Evolutionary conservation across 2,113 vertebrate species (phyloP), one percentile per base, ranked within the genome.

Genomic region (Tylochromis polylepis): DNA sequence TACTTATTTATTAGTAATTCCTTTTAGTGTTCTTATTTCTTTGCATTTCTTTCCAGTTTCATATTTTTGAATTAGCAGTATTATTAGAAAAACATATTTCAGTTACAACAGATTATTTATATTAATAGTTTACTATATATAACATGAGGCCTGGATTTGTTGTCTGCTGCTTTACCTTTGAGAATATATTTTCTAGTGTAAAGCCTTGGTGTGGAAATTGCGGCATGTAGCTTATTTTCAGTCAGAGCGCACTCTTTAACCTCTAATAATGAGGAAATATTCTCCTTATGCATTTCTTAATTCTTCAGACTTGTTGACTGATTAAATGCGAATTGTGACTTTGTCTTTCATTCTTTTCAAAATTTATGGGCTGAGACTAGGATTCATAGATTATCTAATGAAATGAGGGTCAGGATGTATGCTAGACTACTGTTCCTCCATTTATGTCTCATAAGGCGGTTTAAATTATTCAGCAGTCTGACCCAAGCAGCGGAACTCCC

Each of bases 241-340:
- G 84, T 83, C 87, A 87, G 84, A 90, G 60, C 34, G 80, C 60
- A 77, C 62, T 89, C 79, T 85, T 56, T 31, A 34, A 46, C 82
- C 60, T 59, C 41, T 85, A 91, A 91, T 89, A 83, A 81, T 62
- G 8, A 55, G 31, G 79, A 89, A 84, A 83, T 84, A 72, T 77
- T 90, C 83, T 90, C 75, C 81, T 93, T 81, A 82, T 89, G 87
- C 87, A 90, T 93, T 88, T 90, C 83, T 91, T 91, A 72, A 81
- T 91, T 84, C 80, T 41, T 65, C 77, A 91, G 89, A 93, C 87
- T 91, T 88, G 87, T 91, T 67, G n/a, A 82, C 93, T 94, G 89
- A 93, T 94, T 91, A 92, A 94, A 93, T 55, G 81, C 93, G 88
- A 93, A 93, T 92, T 87, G 89, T 79, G 81, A 91, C 86, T 82